Evolutionary conservation across 64 coral and sea anemone species (phyloP).

Genomic region (Astreopora myriophthalma): DNA sequence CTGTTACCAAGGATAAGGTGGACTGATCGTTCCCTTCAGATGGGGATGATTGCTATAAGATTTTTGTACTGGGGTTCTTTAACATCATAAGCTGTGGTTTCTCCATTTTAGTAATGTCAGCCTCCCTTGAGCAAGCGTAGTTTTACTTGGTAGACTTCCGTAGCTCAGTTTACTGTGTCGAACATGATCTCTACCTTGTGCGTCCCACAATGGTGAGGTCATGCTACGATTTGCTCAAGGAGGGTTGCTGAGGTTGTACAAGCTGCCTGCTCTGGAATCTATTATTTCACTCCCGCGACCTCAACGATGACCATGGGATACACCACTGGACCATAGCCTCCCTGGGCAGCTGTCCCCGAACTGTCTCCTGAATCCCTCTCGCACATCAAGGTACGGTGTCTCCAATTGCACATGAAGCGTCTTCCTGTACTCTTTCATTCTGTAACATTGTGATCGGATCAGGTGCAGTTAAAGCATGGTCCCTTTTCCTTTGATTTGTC

Average conservation of each 20-base stretch:
- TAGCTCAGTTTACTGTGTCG: background rate
- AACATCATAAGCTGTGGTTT: background rate
- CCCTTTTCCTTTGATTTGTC: background rate
- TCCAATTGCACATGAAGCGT: conserved; percentile 14
- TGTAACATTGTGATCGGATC: background rate
- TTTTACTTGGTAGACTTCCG: background rate
- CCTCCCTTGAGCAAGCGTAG: background rate
- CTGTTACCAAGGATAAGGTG: conserved; percentile 42
- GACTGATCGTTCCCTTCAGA: conserved; percentile 30
- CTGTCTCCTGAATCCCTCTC: background rate
- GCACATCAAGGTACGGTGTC: conserved; percentile 30
- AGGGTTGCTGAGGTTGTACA: background rate
- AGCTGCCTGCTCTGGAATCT: conserved; percentile 11
- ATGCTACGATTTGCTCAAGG: background rate
- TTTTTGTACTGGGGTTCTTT: conserved; percentile 15
- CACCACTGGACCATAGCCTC: background rate
- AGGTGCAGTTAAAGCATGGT: conserved; percentile 16
- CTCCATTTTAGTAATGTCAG: background rate
- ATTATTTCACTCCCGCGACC: conserved; percentile 30
- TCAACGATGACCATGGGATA: conserved; percentile 49
- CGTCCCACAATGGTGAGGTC: background rate
- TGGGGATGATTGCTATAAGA: background rate
- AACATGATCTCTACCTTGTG: conserved; percentile 20
- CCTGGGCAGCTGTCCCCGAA: background rate
- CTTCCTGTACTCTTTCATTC: conserved; percentile 4